Percentiles rank a stretch among this genome's conserved stretches.
Conservation (phyloP, 2,888 invertebrate genomes). For the Dolomedes plantarius region DNA sequence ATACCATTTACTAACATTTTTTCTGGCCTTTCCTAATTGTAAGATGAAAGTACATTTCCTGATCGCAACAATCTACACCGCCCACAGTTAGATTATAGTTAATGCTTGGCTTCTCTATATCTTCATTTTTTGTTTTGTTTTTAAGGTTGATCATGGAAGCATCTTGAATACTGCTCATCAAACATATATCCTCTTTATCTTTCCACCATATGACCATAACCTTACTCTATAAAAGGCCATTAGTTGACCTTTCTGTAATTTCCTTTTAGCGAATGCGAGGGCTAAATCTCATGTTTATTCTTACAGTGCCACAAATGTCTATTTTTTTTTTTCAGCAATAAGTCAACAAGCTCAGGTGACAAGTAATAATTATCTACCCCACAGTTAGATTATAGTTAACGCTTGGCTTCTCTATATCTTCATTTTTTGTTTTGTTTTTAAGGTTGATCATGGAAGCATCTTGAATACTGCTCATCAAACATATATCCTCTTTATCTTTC, state of each 20-base stretch:
- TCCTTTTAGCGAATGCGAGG: constrained; percentile 1
- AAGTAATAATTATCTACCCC: constrained; percentile 30
- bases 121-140: constrained; percentile 4
- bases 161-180: constrained; percentile 11
- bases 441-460: constrained; percentile 5
- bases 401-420: neutral
- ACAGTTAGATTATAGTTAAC: constrained; percentile 18
- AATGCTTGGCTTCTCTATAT: neutral
- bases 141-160: neutral
- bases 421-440: neutral
- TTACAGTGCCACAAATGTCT: constrained; percentile 20
- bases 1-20: constrained; percentile 34
- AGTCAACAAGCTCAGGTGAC: constrained; percentile 20
- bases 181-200: constrained; percentile 12
- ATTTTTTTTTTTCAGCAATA: too few relatives aligned
- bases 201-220: constrained; percentile 18
- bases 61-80: constrained; percentile 15
- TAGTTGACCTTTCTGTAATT: constrained; percentile 14
- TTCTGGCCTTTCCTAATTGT: constrained; percentile 11
- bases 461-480: constrained; percentile 4
- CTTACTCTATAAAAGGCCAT: constrained; percentile 18
- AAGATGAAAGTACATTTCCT: constrained; percentile 14
- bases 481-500: constrained; percentile 19
- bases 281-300: constrained; percentile 18
- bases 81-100: constrained; percentile 25